Evolutionary conservation across 2,888 invertebrate species (phyloP).

Genomic region (Scaeva pyrastri): DNA sequence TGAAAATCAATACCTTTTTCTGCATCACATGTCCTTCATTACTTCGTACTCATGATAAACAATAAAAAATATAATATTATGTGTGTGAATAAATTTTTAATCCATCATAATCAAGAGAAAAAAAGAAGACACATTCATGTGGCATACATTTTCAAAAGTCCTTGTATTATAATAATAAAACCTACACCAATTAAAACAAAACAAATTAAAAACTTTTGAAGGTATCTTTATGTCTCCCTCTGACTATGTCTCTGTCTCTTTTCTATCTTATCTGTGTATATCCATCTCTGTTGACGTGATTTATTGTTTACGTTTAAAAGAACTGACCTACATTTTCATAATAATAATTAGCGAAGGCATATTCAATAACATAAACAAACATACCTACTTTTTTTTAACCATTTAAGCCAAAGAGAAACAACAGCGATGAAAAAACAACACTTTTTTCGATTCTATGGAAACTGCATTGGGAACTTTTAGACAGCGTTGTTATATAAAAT

Average conservation of each 20-base stretch:
- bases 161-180: constrained; percentile 4
- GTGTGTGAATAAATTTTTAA: not conserved
- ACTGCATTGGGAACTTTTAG: constrained; percentile 38
- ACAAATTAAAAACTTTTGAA: constrained; percentile 24
- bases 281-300: constrained; percentile 19
- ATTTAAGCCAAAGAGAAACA: not conserved
- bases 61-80: no score
- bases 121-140: not conserved
- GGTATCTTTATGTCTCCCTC: not conserved
- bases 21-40: no score
- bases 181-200: constrained; percentile 20
- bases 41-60: no score
- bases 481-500: constrained; percentile 21
- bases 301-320: constrained; percentile 61
- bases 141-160: not conserved
- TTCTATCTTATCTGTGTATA: not conserved
- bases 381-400: constrained; percentile 32
- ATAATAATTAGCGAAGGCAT: constrained; percentile 59
- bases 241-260: not conserved
- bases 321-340: constrained; percentile 72
- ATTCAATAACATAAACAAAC: constrained; percentile 34
- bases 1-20: no score
- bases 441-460: constrained; percentile 55
- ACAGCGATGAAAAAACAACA: constrained; percentile 8
- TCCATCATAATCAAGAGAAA: not conserved